Conservation (phyloP, 1,140 invertebrate species). For the Harlomillsia oculata region DNA sequence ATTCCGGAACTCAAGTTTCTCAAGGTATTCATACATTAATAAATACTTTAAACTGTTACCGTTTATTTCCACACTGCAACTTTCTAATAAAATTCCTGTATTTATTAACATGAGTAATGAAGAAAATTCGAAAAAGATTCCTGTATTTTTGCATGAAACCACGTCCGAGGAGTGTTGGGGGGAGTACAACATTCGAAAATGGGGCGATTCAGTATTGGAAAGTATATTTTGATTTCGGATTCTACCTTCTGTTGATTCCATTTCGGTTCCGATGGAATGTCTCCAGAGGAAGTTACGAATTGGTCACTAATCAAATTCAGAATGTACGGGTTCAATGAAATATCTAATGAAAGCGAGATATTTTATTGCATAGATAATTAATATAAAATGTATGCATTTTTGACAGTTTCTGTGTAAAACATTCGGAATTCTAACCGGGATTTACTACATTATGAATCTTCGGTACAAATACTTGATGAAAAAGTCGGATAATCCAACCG, state of each 20-base stretch:
- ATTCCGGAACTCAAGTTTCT: no score
- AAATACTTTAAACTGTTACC: no score
- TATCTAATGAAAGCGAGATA: background rate
- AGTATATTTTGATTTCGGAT: conserved; percentile 14
- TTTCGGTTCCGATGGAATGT: conserved; percentile 1
- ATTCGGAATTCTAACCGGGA: background rate
- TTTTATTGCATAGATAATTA: no score
- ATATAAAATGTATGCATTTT: background rate
- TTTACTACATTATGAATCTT: conserved; percentile 4
- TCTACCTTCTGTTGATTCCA: conserved; percentile 6
- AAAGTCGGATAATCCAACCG: background rate
- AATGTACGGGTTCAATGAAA: background rate
- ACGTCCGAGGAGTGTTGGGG: no score
- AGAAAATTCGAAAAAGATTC: no score
- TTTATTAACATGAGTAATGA: no score
- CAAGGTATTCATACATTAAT: no score
- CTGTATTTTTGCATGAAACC: no score
- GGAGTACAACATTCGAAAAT: no score
- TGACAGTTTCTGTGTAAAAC: background rate
- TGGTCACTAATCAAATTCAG: background rate
- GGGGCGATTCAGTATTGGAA: conserved; percentile 16
- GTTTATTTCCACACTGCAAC: no score
- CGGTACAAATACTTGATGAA: background rate
- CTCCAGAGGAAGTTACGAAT: background rate
- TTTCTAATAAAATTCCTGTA: no score